Base-by-base conservation (phyloP, 2,888 invertebrate species). In the Tyria jacobaeae region DNA sequence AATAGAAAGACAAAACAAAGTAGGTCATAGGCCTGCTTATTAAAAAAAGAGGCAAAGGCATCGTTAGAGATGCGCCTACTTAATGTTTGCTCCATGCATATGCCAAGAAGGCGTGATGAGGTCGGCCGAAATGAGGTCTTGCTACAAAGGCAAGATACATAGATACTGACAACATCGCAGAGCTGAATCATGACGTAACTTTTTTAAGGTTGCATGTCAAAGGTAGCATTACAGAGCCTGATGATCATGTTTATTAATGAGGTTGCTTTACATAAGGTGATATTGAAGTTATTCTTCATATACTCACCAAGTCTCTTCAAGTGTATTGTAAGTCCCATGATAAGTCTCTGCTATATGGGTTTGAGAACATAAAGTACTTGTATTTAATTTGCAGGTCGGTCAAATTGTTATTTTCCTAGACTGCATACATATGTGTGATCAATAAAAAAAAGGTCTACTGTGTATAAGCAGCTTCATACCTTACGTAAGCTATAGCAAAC, bases 101-200 rank as follows among this genome's bases (percentile, higher is more conserved):
- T 65, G 60, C 48, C 54, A 64, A 62, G 66, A 68, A 66, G 57
- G 60, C 61, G 64, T 71, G 79, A 81, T 80, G 83, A 84, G 81
- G 75, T 75, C 79, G 72, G 41, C 49, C 56, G 70, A 75, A 83
- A 83, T 79, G 82, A 83, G 83, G 83, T 68, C 76, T 75, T 48
- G 17, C 44, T 60, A 68, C 68, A 72, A 50, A 56, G 34, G 47
- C 34, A 48, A 35, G 14, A 12, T 31, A 54, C 52, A 44, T 39
- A 57, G 61, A 39, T 50, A 50, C 47, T 21, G 52, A 37, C 51
- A 44, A 57, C 35, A 62, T 31, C 35, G 48, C 65, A 35, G 61
- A 49, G 59, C 57, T 14, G 52, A 66, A 62, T 61, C 51, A 66
- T 77, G 54, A 69, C 67, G 66, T 72, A 69, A 71, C 47, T 25